Evolutionary conservation across 2,888 invertebrate genomes (phyloP), one percentile per base, ranked within the genome.

Genomic region (Conops quadrifasciatus): DNA sequence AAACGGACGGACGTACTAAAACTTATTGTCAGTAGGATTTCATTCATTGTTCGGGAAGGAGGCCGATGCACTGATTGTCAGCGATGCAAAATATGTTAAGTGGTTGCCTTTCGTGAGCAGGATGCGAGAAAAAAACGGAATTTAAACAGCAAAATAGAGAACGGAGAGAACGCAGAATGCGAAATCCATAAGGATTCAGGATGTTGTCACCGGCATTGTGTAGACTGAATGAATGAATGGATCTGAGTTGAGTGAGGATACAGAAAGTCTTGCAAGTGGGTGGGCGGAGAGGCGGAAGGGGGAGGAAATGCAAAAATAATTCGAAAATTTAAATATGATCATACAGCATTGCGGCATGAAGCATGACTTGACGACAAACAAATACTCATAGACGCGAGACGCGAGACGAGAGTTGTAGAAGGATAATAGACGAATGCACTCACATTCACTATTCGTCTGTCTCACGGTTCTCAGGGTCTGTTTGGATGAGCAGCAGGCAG

Each of bases 51-150:
- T 36, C 36, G 36, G 36, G 1, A 11, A 60, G 30, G 13, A 51
- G n/a, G n/a, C n/a, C n/a, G 47, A 65, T 65, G n/a, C 47, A 24
- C 26, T 47, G 26, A 47, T 45, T n/a, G 47, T 68, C 67, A 68
- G 21, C 28, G 21, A 68, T 68, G 58, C 47, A 30, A 68, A 60
- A 60, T 68, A 68, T 68, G 67, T 60, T 68, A 60, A 68, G 60
- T 60, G 67, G 28, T 26, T 59, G 49, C 47, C 67, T 26, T 36
- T 36, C 9, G 36, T 36, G 36, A 36, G 36, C 36, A 36, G 36
- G 36, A 36, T 36, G 36, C 36, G 9, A 36, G 4, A 9, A 36
- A n/a, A 36, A 36, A 36, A 4, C 9, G 36, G 36, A 36, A 36
- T 36, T 36, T 36, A 36, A 36, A 36, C 36, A 36, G 36, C 5